Evolutionary conservation across 2,888 invertebrate genomes (phyloP).

Genomic region (Hoplodrina ambigua): DNA sequence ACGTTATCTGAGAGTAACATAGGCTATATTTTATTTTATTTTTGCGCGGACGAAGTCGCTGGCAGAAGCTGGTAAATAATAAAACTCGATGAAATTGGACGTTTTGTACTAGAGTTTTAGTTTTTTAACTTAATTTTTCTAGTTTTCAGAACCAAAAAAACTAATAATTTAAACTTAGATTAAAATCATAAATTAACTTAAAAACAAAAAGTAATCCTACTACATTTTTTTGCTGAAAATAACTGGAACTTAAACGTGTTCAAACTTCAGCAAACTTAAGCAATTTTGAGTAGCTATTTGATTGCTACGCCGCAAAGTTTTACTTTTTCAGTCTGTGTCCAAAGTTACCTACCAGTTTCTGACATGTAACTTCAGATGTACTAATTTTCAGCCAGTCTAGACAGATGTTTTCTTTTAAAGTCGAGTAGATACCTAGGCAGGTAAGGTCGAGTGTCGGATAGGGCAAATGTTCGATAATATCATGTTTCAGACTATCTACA

Average conservation of each 20-base stretch:
- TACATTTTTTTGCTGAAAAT: conserved; percentile 5
- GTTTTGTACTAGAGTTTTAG: no score
- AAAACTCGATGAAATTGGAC: no score
- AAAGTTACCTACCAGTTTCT: conserved; percentile 21
- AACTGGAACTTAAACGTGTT: conserved; percentile 13
- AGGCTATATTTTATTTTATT: no score
- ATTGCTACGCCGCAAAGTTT: conserved; percentile 17
- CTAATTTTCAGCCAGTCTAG: conserved; percentile 30
- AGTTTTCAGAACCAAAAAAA: neutral
- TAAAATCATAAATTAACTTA: neutral
- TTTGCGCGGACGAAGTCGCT: no score
- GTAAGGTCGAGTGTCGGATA: neutral
- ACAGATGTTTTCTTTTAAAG: conserved; percentile 9
- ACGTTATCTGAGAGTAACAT: no score
- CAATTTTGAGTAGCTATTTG: neutral
- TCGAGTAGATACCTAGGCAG: neutral
- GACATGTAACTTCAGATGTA: conserved; percentile 25
- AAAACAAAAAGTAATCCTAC: conserved; percentile 7
- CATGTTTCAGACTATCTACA: no score
- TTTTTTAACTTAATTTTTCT: no score
- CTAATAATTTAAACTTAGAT: conserved; percentile 1
- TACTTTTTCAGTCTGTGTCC: neutral
- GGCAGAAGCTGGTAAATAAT: no score
- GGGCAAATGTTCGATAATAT: neutral
- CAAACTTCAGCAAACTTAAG: neutral